Percentiles rank a stretch among this genome's conserved stretches.
Conservation (phyloP, 2,888 invertebrate species). For the Poecilobothrus nobilitatus region DNA sequence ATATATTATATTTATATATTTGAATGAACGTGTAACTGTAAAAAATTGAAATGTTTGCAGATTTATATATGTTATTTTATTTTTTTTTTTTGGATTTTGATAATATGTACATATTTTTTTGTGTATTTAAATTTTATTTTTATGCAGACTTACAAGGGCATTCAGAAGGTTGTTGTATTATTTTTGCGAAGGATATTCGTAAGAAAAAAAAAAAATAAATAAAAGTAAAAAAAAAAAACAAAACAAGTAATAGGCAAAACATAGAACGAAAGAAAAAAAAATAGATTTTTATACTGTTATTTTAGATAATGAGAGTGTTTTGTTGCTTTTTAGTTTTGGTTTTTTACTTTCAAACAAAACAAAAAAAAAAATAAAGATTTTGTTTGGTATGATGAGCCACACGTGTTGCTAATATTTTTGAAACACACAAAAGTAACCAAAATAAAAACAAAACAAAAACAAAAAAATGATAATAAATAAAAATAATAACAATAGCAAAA, state of each 20-base stretch:
- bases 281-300: neutral
- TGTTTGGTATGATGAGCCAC: constrained; percentile 2
- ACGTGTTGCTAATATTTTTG: constrained; percentile 2
- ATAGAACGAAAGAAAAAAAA: no score
- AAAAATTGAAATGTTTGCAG: no score
- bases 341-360: neutral
- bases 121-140: neutral
- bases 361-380: neutral
- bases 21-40: no score
- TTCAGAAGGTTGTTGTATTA: neutral
- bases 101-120: no score
- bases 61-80: no score
- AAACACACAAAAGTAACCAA: neutral
- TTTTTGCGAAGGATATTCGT: neutral
- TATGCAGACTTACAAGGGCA: constrained; percentile 4
- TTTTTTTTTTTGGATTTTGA: no score
- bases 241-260: no score
- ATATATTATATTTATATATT: no score
- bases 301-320: constrained; percentile 3
- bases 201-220: no score
- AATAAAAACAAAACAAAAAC: neutral
- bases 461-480: neutral
- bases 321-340: neutral
- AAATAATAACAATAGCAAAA: neutral
- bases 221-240: no score